A percentile compares a stretch with the other conserved stretches of the same genome.
Conservation (phyloP, 1,140 invertebrate species). For the Drosophila jambulina region DNA sequence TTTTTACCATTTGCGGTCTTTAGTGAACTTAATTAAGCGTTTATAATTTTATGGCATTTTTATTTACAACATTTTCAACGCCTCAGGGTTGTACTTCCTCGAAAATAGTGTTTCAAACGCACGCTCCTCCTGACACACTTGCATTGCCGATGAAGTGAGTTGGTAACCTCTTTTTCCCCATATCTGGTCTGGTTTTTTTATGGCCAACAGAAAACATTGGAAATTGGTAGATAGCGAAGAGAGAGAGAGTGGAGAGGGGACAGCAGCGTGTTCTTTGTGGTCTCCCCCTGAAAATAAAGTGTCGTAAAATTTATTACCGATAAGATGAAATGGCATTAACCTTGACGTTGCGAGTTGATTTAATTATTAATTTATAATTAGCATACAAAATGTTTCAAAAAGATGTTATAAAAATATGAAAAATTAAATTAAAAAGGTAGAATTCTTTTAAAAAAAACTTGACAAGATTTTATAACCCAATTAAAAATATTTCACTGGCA, state of each 20-base stretch:
- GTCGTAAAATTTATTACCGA: conserved; percentile 35
- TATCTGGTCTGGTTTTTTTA: conserved; percentile 25
- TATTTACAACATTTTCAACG: conserved; percentile 25
- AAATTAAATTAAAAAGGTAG: no score
- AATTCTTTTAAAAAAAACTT: no score
- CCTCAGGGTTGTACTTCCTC: conserved; percentile 11
- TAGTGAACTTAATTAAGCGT: conserved; percentile 58
- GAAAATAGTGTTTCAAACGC: conserved; percentile 13
- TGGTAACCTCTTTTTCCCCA: conserved; percentile 18
- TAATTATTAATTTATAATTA: conserved; percentile 25
- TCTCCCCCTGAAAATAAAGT: conserved; percentile 20
- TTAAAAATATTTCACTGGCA: no score
- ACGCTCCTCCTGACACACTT: conserved; percentile 47
- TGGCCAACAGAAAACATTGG: conserved; percentile 8
- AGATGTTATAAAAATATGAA: neutral
- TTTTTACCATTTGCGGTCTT: conserved; percentile 34
- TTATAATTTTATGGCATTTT: conserved; percentile 42
- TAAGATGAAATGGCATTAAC: conserved; percentile 31
- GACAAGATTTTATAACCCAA: no score
- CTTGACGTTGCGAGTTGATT: conserved; percentile 3
- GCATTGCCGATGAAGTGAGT: conserved; percentile 4
- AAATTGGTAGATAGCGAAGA: neutral
- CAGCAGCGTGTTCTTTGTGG: conserved; percentile 32
- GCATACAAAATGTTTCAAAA: conserved; percentile 4
- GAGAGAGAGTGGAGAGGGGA: neutral